phyloP scores from a whole-genome alignment of 2,888 invertebrate genomes.

The Ophion costatus region DNA sequence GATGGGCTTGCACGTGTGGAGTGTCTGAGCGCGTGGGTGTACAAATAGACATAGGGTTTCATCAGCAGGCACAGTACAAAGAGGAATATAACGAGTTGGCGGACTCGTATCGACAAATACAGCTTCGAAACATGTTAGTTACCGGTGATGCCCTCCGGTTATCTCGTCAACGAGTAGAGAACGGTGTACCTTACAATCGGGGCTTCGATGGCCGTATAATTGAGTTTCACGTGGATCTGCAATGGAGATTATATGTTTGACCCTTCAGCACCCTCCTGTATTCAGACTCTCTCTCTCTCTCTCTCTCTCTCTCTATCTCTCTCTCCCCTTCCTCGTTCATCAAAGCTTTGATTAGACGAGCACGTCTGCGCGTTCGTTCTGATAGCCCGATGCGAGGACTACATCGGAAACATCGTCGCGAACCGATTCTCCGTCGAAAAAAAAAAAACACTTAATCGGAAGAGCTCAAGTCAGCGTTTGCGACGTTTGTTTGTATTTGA shows the following conservation, averaged over 20 bases:
- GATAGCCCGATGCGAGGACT: not conserved
- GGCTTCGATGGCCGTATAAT: conserved; percentile 67
- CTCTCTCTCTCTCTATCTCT: conserved; percentile 4
- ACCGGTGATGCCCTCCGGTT: conserved; percentile 30
- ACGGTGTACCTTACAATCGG: conserved; percentile 68
- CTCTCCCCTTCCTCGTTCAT: not conserved
- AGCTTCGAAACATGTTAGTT: conserved; percentile 56
- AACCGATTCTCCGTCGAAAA: not conserved
- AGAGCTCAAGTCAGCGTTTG: too few relatives aligned
- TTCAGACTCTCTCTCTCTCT: conserved; percentile 32
- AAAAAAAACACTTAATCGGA: too few relatives aligned
- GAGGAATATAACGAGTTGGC: conserved; percentile 65
- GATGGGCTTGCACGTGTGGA: not conserved
- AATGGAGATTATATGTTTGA: conserved; percentile 71
- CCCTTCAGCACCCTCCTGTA: conserved; percentile 29
- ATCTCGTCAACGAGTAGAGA: conserved; percentile 16
- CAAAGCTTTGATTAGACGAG: conserved; percentile 10
- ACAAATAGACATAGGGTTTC: conserved; percentile 52
- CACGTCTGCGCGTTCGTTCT: not conserved
- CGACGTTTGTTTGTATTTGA: too few relatives aligned
- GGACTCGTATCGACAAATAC: conserved; percentile 7
- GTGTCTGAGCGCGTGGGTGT: not conserved
- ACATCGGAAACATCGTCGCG: not conserved
- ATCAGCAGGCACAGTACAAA: conserved; percentile 49
- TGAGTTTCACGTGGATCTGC: conserved; percentile 67